Evolutionary conservation across 2,888 invertebrate genomes (phyloP).

Genomic region (Metopia argyrocephala): DNA sequence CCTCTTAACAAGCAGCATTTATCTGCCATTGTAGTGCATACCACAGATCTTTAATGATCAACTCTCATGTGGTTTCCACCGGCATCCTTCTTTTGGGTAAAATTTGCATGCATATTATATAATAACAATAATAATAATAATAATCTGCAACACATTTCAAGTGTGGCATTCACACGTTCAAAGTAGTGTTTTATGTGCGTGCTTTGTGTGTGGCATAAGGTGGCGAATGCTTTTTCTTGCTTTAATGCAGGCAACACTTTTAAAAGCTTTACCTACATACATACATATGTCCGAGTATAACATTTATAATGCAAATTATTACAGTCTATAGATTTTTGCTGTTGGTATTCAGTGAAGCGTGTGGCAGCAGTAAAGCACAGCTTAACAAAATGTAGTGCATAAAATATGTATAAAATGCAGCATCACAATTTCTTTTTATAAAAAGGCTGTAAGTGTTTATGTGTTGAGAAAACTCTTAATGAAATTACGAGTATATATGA

Average conservation of each 20-base stretch:
- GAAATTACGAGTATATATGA: slow-evolving; percentile 59
- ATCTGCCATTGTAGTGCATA: too few species aligned
- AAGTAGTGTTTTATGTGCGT: slow-evolving; percentile 55
- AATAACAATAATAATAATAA: slow-evolving; percentile 59
- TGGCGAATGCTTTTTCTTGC: slow-evolving; percentile 19
- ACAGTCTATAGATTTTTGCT: slow-evolving; percentile 59
- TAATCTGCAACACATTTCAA: slow-evolving; percentile 67
- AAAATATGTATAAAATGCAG: too few species aligned
- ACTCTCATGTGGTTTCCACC: slow-evolving; percentile 17
- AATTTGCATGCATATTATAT: slow-evolving; percentile 51
- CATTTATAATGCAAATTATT: slow-evolving; percentile 57
- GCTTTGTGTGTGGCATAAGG: slow-evolving; percentile 28
- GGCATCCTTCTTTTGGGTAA: background rate
- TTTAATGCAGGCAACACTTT: background rate
- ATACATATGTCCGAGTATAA: background rate
- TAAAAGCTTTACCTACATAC: background rate
- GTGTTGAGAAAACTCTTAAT: slow-evolving; percentile 47
- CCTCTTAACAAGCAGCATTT: too few species aligned
- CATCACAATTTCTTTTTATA: background rate
- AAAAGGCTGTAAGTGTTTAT: background rate
- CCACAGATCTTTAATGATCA: too few species aligned
- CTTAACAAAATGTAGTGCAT: slow-evolving; percentile 28
- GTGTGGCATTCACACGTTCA: slow-evolving; percentile 66
- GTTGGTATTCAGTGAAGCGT: slow-evolving; percentile 42
- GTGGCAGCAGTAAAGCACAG: slow-evolving; percentile 43